Percentiles rank a stretch among this genome's conserved stretches.
These are phyloP conservation scores for Calameuta filiformis DNA, from an alignment of 2,888 invertebrate genomes.

Conservation along the genomic window DNA sequence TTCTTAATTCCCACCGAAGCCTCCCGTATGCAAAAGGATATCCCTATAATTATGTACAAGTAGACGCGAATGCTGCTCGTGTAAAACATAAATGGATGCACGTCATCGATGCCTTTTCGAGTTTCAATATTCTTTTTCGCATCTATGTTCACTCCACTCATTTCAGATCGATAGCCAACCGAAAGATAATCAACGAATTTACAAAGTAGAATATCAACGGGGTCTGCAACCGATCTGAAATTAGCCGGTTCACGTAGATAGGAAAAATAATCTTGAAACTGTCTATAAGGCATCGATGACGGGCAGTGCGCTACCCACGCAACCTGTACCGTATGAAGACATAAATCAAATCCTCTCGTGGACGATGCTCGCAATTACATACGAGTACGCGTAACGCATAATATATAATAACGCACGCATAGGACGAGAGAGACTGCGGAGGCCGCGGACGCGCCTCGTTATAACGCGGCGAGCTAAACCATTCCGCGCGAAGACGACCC, in stretches of 20 bases:
- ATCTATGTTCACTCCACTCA: no score
- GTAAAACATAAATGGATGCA: no score
- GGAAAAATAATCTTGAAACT: no score
- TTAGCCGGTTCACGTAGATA: no score
- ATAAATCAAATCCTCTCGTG: constrained; percentile 63
- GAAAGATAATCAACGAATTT: no score
- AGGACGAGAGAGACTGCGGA: constrained; percentile 8
- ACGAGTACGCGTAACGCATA: constrained; percentile 57
- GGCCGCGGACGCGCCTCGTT: constrained; percentile 41
- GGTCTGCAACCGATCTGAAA: no score
- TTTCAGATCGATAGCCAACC: no score
- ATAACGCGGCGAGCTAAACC: constrained; percentile 37
- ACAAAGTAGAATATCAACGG: no score
- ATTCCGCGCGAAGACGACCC: constrained; percentile 12
- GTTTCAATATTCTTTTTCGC: no score
- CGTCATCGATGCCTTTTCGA: no score
- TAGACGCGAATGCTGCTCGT: background rate
- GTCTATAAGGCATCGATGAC: no score
- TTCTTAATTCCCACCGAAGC: background rate
- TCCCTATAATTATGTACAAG: background rate
- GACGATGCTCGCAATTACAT: constrained; percentile 63
- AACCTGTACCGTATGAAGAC: constrained; percentile 53
- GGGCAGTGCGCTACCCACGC: background rate
- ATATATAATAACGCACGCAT: constrained; percentile 56
- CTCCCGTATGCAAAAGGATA: background rate